Conservation (phyloP, 2,797 vertebrate genomes). For the Sphenopsis melanotis region DNA sequence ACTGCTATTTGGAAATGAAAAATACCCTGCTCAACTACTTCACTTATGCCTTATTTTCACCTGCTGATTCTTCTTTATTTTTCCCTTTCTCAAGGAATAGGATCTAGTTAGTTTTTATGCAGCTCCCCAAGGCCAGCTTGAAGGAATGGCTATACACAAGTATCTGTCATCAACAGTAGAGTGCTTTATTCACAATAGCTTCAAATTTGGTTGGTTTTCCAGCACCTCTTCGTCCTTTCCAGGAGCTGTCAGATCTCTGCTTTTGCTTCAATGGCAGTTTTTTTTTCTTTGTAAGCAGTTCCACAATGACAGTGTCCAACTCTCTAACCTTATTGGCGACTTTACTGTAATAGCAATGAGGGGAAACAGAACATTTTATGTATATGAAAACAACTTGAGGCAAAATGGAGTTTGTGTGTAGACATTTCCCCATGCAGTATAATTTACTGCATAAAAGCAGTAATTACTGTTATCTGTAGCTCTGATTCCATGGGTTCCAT, state of each 20-base stretch:
- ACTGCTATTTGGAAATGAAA: background rate
- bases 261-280: background rate
- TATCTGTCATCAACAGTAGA: background rate
- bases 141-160: background rate
- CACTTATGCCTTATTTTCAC: background rate
- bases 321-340: background rate
- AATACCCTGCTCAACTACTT: background rate
- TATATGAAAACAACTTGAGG: background rate
- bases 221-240: background rate
- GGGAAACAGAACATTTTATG: background rate
- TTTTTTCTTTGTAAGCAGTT: background rate
- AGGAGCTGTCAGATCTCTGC: background rate
- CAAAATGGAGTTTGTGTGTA: background rate
- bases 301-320: background rate
- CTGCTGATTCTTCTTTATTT: background rate
- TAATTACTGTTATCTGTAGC: slow-evolving; percentile 9
- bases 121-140: background rate
- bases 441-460: background rate
- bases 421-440: background rate
- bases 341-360: background rate
- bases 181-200: background rate
- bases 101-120: background rate
- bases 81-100: background rate
- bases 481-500: background rate
- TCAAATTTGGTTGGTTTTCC: background rate